phyloP scores from a whole-genome alignment of 2,888 invertebrate species.

The Dryomyza anilis region DNA sequence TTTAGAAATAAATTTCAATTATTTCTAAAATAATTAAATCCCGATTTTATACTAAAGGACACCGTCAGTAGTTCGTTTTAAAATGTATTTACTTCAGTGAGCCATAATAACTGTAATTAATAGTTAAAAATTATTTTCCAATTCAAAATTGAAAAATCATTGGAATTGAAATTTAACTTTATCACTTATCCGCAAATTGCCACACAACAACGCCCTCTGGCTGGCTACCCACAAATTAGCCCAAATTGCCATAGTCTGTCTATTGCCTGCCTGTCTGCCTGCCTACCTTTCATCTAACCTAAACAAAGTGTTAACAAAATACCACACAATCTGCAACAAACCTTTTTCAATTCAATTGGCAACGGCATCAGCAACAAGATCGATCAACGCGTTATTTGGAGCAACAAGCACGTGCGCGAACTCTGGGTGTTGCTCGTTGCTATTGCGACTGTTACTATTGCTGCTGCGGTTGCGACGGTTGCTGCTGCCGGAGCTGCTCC shows the following conservation, averaged over 20 bases:
- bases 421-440: not conserved
- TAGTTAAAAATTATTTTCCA: no score
- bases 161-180: no score
- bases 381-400: conserved; percentile 1
- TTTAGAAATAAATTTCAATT: no score
- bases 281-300: not conserved
- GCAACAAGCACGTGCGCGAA: not conserved
- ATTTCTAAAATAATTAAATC: no score
- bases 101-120: no score
- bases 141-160: no score
- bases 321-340: not conserved
- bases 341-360: not conserved
- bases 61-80: no score
- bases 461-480: no score
- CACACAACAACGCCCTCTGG: not conserved
- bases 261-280: not conserved
- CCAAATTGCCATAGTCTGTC: not conserved
- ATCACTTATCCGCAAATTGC: not conserved
- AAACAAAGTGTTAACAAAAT: not conserved
- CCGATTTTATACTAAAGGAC: no score
- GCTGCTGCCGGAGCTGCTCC: no score
- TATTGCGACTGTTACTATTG: not conserved
- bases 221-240: not conserved
- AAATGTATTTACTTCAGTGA: no score
- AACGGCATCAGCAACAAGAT: not conserved